Percentiles rank a stretch among this genome's conserved stretches.
These are phyloP conservation scores for Meteorus cinctellus DNA, from an alignment of 2,888 invertebrate species.

Conservation along the genomic window DNA sequence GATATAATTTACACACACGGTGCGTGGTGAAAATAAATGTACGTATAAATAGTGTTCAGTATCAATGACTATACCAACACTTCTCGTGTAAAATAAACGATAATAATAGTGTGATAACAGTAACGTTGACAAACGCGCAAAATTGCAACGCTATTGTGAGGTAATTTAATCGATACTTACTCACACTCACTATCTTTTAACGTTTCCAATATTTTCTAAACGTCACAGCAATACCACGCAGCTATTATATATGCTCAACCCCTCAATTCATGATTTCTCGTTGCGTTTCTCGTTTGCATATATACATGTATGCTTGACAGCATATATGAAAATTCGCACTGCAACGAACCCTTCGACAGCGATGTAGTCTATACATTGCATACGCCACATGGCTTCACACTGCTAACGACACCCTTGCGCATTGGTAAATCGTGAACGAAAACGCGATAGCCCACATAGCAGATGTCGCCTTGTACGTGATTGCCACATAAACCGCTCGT, in stretches of 20 bases:
- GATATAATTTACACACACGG: no score
- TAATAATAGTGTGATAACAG: constrained; percentile 32
- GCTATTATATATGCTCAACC: neutral
- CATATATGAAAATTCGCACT: constrained; percentile 11
- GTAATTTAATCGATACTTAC: constrained; percentile 44
- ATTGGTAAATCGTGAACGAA: constrained; percentile 41
- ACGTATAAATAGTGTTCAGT: no score
- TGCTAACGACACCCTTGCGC: constrained; percentile 56
- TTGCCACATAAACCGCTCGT: constrained; percentile 53
- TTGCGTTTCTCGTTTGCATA: neutral
- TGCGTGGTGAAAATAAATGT: no score
- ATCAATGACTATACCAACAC: no score
- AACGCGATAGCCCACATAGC: constrained; percentile 54
- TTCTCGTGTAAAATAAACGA: constrained; percentile 3
- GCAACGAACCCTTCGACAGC: constrained; percentile 1
- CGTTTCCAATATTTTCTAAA: constrained; percentile 38
- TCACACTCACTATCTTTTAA: constrained; percentile 12
- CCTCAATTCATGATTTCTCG: neutral
- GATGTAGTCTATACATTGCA: constrained; percentile 50
- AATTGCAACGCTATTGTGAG: constrained; percentile 40
- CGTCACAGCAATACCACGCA: constrained; percentile 7
- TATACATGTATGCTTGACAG: neutral
- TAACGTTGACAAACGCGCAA: constrained; percentile 33
- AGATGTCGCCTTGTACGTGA: constrained; percentile 65
- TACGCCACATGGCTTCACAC: constrained; percentile 60